Conservation (phyloP, 1,140 invertebrate genomes). For the Drosophila mayri region DNA sequence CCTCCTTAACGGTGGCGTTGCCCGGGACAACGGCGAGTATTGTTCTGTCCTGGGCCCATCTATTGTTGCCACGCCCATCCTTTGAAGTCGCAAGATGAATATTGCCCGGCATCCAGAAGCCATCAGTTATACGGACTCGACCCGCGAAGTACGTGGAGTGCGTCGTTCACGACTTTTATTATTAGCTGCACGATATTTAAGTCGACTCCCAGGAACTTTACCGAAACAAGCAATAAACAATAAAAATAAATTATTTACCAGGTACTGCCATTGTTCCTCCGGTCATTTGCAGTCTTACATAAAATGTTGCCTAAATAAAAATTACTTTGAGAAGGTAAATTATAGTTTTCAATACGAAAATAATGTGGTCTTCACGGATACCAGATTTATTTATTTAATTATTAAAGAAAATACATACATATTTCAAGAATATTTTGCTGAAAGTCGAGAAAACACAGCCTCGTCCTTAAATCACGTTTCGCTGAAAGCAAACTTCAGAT, state of each 20-base stretch:
- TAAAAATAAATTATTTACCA: conserved; percentile 10
- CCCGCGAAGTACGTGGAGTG: conserved; percentile 17
- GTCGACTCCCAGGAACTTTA: not conserved
- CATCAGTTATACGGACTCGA: conserved; percentile 35
- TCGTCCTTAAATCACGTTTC: not conserved
- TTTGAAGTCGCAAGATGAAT: conserved; percentile 48
- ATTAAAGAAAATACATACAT: too few relatives aligned
- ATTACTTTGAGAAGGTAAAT: not conserved
- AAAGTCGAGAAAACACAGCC: not conserved
- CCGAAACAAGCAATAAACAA: not conserved
- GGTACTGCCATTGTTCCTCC: not conserved
- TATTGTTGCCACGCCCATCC: conserved; percentile 39
- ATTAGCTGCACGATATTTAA: conserved; percentile 27
- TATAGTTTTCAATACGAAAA: not conserved
- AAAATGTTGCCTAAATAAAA: not conserved
- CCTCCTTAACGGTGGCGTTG: conserved; percentile 42
- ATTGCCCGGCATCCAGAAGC: conserved; percentile 42
- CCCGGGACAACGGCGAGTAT: conserved; percentile 28
- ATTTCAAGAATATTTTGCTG: not conserved
- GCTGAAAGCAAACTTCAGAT: conserved; percentile 23
- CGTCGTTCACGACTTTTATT: conserved; percentile 26
- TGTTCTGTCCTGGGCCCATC: conserved; percentile 39
- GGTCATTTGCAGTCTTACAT: conserved; percentile 6
- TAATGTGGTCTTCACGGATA: not conserved
- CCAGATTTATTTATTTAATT: not conserved